Base-by-base conservation (phyloP, 1,140 invertebrate genomes). In the Leptestheria dahalacensis region DNA sequence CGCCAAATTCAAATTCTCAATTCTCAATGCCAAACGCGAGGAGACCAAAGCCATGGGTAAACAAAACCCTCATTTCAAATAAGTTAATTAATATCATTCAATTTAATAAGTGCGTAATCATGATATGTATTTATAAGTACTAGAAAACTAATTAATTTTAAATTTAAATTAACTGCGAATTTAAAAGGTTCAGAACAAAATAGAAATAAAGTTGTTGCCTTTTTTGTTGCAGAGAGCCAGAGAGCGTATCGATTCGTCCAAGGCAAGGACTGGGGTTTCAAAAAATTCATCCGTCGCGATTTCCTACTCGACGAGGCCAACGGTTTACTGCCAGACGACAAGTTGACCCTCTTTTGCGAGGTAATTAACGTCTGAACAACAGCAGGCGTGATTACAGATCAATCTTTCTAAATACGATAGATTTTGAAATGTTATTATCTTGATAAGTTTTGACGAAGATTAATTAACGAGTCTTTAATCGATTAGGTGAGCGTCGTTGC, bases 181-280 rank as follows among this genome's bases (percentile, higher is more conserved):
- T n/a, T n/a, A n/a, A n/a, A n/a, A n/a, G n/a, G n/a, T n/a, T n/a
- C n/a, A n/a, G n/a, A n/a, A n/a, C n/a, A n/a, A 26, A 4, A 55
- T 41, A 20, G 53, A 29, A 55, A 55, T 6, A 26, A 26, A 1
- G 3, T 54, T 55, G 53, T 28, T 55, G n/a, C 11, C 2, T 33
- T 55, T 55, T 10, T 15, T 24, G 47, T 64, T 74, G 33, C 74
- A 86, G 86, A 89, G 71, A 88, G 84, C 69, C 86, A 90, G 71
- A 71, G 89, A 74, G 95, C 96, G 51, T 98, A 98, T 73, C 83
- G 93, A 78, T 99, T 99, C 75, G 94, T 98, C 33, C 94, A 98
- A 77, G 95, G 95, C 66, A 99, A 98, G 78, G 95, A 98, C 78
- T 99, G 96, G 96, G 96, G 96, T 53, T 99, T 99, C 77, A 99